These are phyloP conservation scores for Ptychadena robeensis DNA, from an alignment of 2,797 vertebrate species.

Conservation along the genomic window DNA sequence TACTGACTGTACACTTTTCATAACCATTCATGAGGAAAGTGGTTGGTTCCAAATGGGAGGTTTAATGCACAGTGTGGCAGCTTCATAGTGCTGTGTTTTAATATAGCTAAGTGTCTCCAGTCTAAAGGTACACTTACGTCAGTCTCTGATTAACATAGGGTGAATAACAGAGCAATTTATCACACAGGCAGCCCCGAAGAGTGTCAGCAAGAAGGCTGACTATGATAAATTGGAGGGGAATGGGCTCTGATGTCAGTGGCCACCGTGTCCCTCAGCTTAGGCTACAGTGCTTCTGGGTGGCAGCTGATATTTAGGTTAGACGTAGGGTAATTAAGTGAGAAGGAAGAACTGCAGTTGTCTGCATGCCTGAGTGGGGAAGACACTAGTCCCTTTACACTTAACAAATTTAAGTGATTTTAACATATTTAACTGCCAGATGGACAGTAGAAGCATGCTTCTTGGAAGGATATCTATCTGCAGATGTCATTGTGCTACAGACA, in stretches of 20 bases:
- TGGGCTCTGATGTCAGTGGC: slow-evolving; percentile 53
- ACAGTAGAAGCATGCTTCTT: slow-evolving; percentile 25
- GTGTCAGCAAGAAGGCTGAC: slow-evolving; percentile 68
- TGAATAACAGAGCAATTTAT: slow-evolving; percentile 68
- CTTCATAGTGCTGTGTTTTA: slow-evolving; percentile 66
- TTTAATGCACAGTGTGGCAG: slow-evolving; percentile 65
- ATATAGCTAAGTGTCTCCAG: slow-evolving; percentile 65
- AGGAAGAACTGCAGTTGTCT: slow-evolving; percentile 37
- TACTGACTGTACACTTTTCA: slow-evolving; percentile 64
- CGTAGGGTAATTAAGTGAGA: slow-evolving; percentile 61
- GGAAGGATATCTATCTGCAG: background rate
- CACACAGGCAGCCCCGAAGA: slow-evolving; percentile 65
- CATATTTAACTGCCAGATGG: slow-evolving; percentile 49
- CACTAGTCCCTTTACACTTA: background rate
- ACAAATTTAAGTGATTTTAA: slow-evolving; percentile 35
- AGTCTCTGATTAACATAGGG: slow-evolving; percentile 65
- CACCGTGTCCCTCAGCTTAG: background rate
- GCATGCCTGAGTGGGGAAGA: slow-evolving; percentile 39
- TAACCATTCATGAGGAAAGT: slow-evolving; percentile 66
- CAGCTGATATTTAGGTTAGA: slow-evolving; percentile 59
- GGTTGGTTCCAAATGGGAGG: slow-evolving; percentile 65
- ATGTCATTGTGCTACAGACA: slow-evolving; percentile 30
- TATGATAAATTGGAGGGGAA: slow-evolving; percentile 64
- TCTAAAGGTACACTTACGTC: slow-evolving; percentile 59
- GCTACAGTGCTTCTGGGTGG: slow-evolving; percentile 36